A percentile compares a stretch with the other conserved stretches of the same genome.
Evolutionary conservation across 2,888 invertebrate genomes (phyloP).

Genomic region (Pristionchus entomophagus): DNA sequence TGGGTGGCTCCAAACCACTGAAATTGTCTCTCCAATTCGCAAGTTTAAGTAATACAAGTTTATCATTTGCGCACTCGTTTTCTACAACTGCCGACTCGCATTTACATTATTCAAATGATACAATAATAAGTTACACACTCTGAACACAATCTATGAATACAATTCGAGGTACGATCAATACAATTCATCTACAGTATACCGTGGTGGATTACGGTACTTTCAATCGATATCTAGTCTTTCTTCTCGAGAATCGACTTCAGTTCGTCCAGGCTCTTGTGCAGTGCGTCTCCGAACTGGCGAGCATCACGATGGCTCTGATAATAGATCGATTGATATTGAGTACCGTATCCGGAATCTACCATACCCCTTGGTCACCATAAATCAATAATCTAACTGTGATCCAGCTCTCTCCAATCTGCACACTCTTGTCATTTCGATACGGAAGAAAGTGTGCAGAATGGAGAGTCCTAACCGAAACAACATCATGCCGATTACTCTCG

Average conservation of each 20-base stretch:
- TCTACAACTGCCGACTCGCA: constrained; percentile 5
- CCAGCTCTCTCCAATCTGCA: too few relatives aligned
- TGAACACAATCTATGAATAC: background rate
- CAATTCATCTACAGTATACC: constrained; percentile 28
- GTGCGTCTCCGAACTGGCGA: constrained; percentile 59
- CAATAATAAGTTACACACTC: constrained; percentile 25
- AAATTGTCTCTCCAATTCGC: background rate
- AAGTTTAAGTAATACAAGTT: background rate
- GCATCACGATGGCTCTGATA: constrained; percentile 65
- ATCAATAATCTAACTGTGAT: too few relatives aligned
- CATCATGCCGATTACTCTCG: too few relatives aligned
- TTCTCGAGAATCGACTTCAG: constrained; percentile 79
- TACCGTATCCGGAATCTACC: background rate
- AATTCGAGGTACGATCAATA: background rate
- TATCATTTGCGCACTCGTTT: constrained; percentile 9
- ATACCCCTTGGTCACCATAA: background rate
- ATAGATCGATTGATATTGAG: background rate
- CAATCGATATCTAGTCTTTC: constrained; percentile 47
- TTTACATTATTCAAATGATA: background rate
- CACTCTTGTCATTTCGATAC: too few relatives aligned
- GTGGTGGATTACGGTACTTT: background rate
- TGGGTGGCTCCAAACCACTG: constrained; percentile 2
- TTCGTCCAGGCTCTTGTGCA: constrained; percentile 82
- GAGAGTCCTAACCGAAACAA: too few relatives aligned
- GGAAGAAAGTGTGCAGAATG: too few relatives aligned